Evolutionary conservation across 2,888 invertebrate species (phyloP).

Genomic region (Tetragonisca angustula): DNA sequence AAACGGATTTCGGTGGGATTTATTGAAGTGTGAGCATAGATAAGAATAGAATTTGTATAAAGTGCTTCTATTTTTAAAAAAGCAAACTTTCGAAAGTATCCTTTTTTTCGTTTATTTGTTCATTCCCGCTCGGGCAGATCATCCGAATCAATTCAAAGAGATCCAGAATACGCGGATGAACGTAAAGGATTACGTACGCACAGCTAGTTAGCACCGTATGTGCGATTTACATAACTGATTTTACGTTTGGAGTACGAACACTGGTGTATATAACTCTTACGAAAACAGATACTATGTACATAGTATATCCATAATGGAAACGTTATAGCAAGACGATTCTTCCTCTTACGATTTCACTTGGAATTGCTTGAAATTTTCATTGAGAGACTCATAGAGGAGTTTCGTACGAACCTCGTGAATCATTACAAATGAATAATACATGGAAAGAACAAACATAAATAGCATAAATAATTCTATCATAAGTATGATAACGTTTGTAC

Average conservation of each 20-base stretch:
- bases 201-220: neutral
- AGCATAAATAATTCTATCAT: no score
- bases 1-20: neutral
- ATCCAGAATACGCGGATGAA: neutral
- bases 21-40: neutral
- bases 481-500: no score
- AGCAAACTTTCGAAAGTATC: neutral
- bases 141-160: neutral
- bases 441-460: no score
- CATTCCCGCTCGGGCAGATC: neutral
- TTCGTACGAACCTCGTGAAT: no score
- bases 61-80: neutral
- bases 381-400: neutral
- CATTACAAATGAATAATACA: no score
- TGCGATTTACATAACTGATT: constrained; percentile 27
- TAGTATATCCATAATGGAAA: neutral
- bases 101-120: neutral
- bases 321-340: neutral
- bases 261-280: neutral
- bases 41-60: neutral
- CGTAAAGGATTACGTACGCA: no score
- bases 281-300: neutral
- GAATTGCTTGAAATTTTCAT: neutral
- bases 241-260: neutral
- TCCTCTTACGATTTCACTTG: neutral